phyloP scores from a whole-genome alignment of 2,888 invertebrate species.

The Hermodice carunculata region DNA sequence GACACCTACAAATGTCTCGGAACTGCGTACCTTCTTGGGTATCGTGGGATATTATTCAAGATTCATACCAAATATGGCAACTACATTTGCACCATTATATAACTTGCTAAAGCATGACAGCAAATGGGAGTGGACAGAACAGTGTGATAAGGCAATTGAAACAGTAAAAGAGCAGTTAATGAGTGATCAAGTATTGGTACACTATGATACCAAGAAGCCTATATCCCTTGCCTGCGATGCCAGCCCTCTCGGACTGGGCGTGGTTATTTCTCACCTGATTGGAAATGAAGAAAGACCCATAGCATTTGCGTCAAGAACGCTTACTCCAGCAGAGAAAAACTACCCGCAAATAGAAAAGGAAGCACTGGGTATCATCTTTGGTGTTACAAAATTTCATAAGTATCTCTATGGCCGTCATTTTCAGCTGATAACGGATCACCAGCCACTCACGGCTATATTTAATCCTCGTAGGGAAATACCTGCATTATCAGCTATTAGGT shows the following conservation, averaged over 20 bases:
- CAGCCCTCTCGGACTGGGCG: constrained; percentile 56
- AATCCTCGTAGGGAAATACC: constrained; percentile 46
- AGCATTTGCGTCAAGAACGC: constrained; percentile 66
- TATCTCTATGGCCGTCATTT: constrained; percentile 67
- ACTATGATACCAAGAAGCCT: constrained; percentile 51
- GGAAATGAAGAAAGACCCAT: constrained; percentile 67
- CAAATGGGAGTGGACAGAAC: neutral
- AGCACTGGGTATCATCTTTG: constrained; percentile 65
- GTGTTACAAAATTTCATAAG: constrained; percentile 65
- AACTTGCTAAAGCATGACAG: neutral
- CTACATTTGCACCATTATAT: neutral
- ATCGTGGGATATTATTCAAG: neutral
- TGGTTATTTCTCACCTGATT: constrained; percentile 49
- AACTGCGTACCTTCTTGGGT: neutral
- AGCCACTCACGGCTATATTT: constrained; percentile 65
- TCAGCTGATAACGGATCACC: constrained; percentile 65
- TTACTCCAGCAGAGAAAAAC: constrained; percentile 61
- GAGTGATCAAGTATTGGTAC: constrained; percentile 40
- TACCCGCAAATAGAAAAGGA: constrained; percentile 66
- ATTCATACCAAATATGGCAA: neutral
- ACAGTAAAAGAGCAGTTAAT: neutral
- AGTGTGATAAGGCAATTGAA: constrained; percentile 2
- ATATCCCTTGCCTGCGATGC: constrained; percentile 65
- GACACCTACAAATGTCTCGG: neutral
- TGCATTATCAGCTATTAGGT: constrained; percentile 41